phyloP scores from a whole-genome alignment of 92 coral and sea anemone genomes.

The Muricea muricata region DNA sequence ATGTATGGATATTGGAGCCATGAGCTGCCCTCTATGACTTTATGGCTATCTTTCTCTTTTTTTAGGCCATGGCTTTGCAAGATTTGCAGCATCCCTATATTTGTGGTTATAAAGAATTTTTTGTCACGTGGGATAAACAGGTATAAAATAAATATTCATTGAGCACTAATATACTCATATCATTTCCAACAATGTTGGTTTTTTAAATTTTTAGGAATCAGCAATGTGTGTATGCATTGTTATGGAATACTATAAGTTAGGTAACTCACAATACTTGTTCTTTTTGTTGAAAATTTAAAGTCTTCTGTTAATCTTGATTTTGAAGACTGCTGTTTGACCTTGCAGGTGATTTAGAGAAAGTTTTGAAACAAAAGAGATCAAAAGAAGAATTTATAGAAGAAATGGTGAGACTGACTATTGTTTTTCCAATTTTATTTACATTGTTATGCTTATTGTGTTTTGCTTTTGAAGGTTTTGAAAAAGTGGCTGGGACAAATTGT shows the following conservation, averaged over 20 bases:
- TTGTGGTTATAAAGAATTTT: conserved; percentile 97
- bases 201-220: conserved; percentile 74
- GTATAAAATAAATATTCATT: too few relatives aligned
- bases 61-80: conserved; percentile 94
- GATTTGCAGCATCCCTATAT: conserved; percentile 85
- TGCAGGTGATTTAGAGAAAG: conserved; percentile 89
- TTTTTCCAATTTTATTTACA: too few relatives aligned
- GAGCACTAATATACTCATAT: too few relatives aligned
- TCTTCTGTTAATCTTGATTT: too few relatives aligned
- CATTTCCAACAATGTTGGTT: neutral
- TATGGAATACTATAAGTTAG: conserved; percentile 92
- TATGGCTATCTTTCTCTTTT: too few relatives aligned
- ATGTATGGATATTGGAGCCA: too few relatives aligned
- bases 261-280: conserved; percentile 69
- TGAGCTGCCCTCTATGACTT: too few relatives aligned
- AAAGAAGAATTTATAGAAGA: conserved; percentile 80
- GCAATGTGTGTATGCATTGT: conserved; percentile 99
- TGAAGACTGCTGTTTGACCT: too few relatives aligned
- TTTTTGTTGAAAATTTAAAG: too few relatives aligned
- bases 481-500: conserved; percentile 99
- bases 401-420: too few relatives aligned
- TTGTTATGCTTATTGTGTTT: too few relatives aligned
- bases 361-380: conserved; percentile 81
- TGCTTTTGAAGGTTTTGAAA: conserved; percentile 68
- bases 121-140: conserved; percentile 99